These are phyloP conservation scores for Dolomedes plantarius DNA, from an alignment of 2,888 invertebrate genomes.

Conservation along the genomic window DNA sequence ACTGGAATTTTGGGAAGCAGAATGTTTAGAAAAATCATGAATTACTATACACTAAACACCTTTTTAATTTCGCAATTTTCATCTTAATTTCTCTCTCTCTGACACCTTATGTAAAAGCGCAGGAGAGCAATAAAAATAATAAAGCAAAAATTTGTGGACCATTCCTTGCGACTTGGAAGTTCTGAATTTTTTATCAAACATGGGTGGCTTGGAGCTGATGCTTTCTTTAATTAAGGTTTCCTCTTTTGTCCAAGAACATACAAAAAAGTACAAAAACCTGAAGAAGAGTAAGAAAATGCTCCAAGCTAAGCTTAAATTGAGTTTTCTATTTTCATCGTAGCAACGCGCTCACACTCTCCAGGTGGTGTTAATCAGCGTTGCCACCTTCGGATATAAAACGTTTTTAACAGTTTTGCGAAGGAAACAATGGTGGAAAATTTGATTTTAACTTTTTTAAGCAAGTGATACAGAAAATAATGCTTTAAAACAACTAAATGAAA, in stretches of 20 bases:
- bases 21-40: no score
- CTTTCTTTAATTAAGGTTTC: slow-evolving; percentile 24
- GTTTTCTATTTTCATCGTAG: background rate
- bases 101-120: no score
- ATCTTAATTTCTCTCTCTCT: no score
- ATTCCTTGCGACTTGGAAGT: no score
- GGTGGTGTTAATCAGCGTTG: slow-evolving; percentile 14
- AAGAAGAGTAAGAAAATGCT: background rate
- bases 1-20: no score
- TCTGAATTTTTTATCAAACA: slow-evolving; percentile 16
- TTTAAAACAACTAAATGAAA: no score
- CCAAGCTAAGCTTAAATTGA: slow-evolving; percentile 21
- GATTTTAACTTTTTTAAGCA: no score
- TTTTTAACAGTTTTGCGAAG: background rate
- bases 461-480: no score
- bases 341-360: background rate
- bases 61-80: no score
- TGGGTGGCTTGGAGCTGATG: slow-evolving; percentile 10
- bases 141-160: no score
- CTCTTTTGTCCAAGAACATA: background rate
- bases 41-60: no score
- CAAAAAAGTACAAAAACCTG: background rate
- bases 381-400: background rate
- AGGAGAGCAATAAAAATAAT: no score
- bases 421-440: background rate